Base-by-base conservation (phyloP, 1,140 invertebrate genomes). In the Drosophila ananassae region DNA sequence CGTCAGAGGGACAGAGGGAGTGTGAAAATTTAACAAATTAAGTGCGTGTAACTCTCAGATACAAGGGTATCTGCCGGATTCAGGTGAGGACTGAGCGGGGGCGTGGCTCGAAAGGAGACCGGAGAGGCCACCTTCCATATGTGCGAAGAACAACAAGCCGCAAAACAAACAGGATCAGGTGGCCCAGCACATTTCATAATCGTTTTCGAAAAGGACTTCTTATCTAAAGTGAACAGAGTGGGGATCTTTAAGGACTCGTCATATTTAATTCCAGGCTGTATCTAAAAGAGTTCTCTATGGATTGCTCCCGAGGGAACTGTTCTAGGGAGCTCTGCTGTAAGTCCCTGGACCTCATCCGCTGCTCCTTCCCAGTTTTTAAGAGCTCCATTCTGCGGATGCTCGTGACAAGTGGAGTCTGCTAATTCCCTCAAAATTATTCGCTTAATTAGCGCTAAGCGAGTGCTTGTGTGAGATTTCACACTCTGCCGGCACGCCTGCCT, bases 1-100 rank as follows among this genome's bases (percentile, higher is more conserved):
- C 17, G 17, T 17, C 17, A 17, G 17, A 17, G 17, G 17, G 17
- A 17, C 17, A 17, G 17, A 17, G 17, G 62, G 77, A 67, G 82
- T 87, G 82, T 87, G 78, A 87, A 87, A 87, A 89, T 78, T 87
- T 82, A 84, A 84, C 80, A 84, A 81, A 81, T 81, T 67, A 87
- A 81, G 77, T 77, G 80, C 52, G 76, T 77, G 55, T 82, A 69
- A 56, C 51, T 73, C 71, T 63, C 68, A 44, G 57, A 41, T 53
- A 39, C 69, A 73, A 63, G 73, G 55, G 57, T 60, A 53, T 60
- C 39, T 52, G 60, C 21, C 22, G 64, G 54, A 46, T 60, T 72
- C 55, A 34, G 67, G 56, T 22, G 48, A 47, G 71, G 60, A 53
- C 37, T 39, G 17, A 51, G 32, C 2, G 50, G 30, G 21, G 68